phyloP scores from a whole-genome alignment of 2,888 invertebrate species.

The Harpagoxenus sublaevis region DNA sequence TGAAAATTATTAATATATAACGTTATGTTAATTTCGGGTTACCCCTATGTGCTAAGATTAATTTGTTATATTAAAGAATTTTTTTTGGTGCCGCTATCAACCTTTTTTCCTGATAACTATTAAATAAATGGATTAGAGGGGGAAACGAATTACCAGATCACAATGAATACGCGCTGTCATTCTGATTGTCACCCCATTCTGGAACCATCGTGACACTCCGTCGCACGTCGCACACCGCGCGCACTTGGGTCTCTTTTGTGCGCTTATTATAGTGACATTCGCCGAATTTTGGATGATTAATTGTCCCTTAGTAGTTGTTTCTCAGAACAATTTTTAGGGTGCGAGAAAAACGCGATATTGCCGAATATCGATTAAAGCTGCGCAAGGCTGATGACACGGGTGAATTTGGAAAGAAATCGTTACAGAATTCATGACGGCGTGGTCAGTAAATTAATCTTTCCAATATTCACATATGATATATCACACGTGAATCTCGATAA shows the following conservation, averaged over 20 bases:
- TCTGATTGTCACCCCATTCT: conserved; percentile 75
- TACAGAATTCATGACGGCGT: not conserved
- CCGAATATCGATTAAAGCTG: conserved; percentile 68
- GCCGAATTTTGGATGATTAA: conserved; percentile 72
- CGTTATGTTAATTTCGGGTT: not conserved
- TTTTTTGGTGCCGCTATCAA: not conserved
- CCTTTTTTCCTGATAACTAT: conserved; percentile 32
- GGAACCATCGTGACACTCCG: conserved; percentile 67
- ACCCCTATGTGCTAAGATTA: not conserved
- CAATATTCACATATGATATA: not conserved
- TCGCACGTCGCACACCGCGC: conserved; percentile 24
- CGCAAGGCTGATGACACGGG: not conserved
- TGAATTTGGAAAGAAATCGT: not conserved
- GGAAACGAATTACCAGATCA: conserved; percentile 75
- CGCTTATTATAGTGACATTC: conserved; percentile 69
- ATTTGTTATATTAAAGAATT: conserved; percentile 8
- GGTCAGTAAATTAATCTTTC: not conserved
- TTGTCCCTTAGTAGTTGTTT: conserved; percentile 59
- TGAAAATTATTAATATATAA: not conserved
- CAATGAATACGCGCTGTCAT: conserved; percentile 78
- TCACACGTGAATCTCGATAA: conserved; percentile 3
- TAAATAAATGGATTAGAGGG: conserved; percentile 66
- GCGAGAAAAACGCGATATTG: conserved; percentile 63
- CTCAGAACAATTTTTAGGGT: conserved; percentile 68
- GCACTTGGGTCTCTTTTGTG: conserved; percentile 55